Evolutionary conservation across 2,888 invertebrate species (phyloP).

Genomic region (Thyatira batis): DNA sequence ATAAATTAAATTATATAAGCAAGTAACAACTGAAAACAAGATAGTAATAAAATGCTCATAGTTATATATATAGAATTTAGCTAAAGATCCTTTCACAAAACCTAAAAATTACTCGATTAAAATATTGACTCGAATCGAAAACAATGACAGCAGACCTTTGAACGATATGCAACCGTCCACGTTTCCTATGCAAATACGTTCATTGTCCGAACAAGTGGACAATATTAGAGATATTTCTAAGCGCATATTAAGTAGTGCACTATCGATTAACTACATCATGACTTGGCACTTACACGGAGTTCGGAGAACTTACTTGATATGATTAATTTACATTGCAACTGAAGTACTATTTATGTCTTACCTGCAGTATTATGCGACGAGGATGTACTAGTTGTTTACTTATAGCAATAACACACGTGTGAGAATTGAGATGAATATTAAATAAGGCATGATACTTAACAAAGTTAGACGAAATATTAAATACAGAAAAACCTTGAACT

Average conservation of each 20-base stretch:
- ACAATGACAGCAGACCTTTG: constrained; percentile 1
- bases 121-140: background rate
- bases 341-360: background rate
- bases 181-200: constrained; percentile 30
- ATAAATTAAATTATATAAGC: no score
- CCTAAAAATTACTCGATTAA: constrained; percentile 6
- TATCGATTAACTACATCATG: background rate
- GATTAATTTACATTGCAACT: background rate
- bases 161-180: constrained; percentile 5
- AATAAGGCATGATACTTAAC: no score
- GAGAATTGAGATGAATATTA: background rate
- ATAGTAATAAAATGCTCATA: no score
- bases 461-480: no score
- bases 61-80: no score
- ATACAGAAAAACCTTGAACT: no score
- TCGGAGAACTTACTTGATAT: background rate
- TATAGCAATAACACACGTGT: background rate
- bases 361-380: background rate
- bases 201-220: constrained; percentile 14
- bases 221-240: constrained; percentile 20
- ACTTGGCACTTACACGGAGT: background rate
- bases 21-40: no score
- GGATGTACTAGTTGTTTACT: background rate
- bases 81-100: no score
- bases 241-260: constrained; percentile 4